Conservation (phyloP, 2,797 vertebrate species). For the Hippopotamyrus pictus region DNA sequence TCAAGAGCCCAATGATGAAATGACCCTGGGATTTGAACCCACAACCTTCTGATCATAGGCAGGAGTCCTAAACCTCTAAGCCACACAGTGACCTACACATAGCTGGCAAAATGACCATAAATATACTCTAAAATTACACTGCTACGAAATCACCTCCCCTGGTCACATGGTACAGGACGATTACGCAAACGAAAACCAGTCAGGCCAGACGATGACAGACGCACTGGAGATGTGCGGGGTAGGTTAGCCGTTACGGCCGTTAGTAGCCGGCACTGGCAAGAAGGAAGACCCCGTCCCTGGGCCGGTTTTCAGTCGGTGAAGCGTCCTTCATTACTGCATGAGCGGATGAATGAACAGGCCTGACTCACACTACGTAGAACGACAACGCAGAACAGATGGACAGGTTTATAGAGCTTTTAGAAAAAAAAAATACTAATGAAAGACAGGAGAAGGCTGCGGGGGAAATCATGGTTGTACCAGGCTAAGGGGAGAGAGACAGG, state of each 20-base stretch:
- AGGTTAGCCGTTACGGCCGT: background rate
- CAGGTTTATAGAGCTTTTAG: background rate
- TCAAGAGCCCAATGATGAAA: background rate
- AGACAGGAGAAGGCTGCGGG: background rate
- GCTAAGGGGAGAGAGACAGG: background rate
- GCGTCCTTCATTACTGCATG: background rate
- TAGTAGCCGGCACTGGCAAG: too few relatives aligned
- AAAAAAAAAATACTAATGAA: background rate
- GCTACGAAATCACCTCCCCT: background rate
- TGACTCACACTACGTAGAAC: background rate
- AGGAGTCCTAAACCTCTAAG: background rate
- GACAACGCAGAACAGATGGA: background rate
- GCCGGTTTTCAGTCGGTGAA: too few relatives aligned
- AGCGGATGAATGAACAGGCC: conserved; percentile 12
- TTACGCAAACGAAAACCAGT: background rate
- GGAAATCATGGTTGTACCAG: background rate
- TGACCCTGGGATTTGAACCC: background rate
- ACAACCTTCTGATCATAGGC: background rate
- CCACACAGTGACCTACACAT: background rate
- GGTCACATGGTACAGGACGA: background rate
- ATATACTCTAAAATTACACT: background rate
- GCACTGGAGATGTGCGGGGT: background rate
- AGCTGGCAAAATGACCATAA: background rate
- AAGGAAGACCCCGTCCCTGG: too few relatives aligned
- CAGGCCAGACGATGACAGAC: background rate